A percentile compares a stretch with the other conserved stretches of the same genome.
Conservation (phyloP, 2,797 vertebrate species). For the Chloroceryle amazona region DNA sequence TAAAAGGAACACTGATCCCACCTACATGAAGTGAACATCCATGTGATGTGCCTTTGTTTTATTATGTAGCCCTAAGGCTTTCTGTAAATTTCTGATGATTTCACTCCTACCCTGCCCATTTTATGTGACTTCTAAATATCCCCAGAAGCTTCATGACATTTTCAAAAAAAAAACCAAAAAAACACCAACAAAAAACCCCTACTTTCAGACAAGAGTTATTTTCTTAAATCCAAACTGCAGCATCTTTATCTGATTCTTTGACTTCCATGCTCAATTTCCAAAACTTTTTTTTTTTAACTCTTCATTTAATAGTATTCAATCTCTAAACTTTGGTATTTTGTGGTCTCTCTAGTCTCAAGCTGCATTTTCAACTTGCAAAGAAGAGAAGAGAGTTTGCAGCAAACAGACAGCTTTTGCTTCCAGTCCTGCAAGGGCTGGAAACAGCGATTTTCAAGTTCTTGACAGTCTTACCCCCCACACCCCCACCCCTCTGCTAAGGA, state of each 20-base stretch:
- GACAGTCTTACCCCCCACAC: not conserved
- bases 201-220: not conserved
- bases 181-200: not conserved
- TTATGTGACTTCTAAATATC: not conserved
- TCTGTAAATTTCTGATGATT: not conserved
- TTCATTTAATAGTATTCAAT: not conserved
- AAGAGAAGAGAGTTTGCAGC: not conserved
- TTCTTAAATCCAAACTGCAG: not conserved
- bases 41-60: not conserved
- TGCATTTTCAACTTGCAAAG: not conserved
- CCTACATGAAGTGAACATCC: not conserved
- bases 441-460: constrained; percentile 2
- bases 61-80: not conserved
- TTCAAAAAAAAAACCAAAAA: not conserved
- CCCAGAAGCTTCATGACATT: not conserved
- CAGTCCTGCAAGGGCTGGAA: not conserved
- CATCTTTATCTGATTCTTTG: not conserved
- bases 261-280: rapidly evolving
- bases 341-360: not conserved
- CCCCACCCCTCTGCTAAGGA: not conserved
- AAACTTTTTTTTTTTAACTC: not conserved
- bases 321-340: not conserved
- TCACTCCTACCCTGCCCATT: not conserved
- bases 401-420: constrained; percentile 1
- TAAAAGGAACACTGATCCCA: not conserved